Percentiles rank a stretch among this genome's conserved stretches.
Evolutionary conservation across 2,888 invertebrate genomes (phyloP).

Genomic region (Agelastica alni): DNA sequence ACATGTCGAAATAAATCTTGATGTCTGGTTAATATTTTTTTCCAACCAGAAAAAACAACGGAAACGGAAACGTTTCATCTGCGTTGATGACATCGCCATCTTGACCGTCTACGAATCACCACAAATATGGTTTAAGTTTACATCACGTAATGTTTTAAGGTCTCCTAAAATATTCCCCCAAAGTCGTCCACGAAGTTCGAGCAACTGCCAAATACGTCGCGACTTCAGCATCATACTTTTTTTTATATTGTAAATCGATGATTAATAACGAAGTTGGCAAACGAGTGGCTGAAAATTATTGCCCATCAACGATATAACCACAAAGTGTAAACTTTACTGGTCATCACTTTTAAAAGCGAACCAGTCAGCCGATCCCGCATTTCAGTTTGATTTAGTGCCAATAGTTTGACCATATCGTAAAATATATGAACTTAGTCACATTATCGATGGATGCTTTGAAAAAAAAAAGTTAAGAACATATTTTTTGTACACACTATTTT

Average conservation of each 20-base stretch:
- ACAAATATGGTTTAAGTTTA: background rate
- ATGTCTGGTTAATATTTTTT: slow-evolving; percentile 28
- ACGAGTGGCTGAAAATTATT: slow-evolving; percentile 43
- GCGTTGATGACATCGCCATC: slow-evolving; percentile 26
- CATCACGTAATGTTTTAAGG: too few species aligned
- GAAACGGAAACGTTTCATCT: slow-evolving; percentile 34
- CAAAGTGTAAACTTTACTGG: slow-evolving; percentile 46
- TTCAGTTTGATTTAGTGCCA: slow-evolving; percentile 33
- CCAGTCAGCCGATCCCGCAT: slow-evolving; percentile 20
- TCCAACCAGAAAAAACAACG: slow-evolving; percentile 28
- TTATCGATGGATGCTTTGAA: slow-evolving; percentile 17
- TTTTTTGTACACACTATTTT: too few species aligned
- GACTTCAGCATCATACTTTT: slow-evolving; percentile 39
- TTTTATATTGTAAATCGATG: slow-evolving; percentile 51
- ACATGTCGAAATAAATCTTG: slow-evolving; percentile 23
- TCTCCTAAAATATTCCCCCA: background rate
- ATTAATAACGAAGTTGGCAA: slow-evolving; percentile 49
- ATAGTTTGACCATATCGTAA: slow-evolving; percentile 29
- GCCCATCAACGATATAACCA: slow-evolving; percentile 42
- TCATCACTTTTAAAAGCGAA: slow-evolving; percentile 47
- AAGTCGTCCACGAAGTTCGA: slow-evolving; percentile 15
- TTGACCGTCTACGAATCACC: slow-evolving; percentile 11
- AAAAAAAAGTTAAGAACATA: slow-evolving; percentile 2
- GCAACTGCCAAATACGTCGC: slow-evolving; percentile 31
- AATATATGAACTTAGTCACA: slow-evolving; percentile 27